Evolutionary conservation across 2,113 vertebrate species (phyloP), one percentile per base, ranked within the genome.

Genomic region (Rhinoptilus africanus): DNA sequence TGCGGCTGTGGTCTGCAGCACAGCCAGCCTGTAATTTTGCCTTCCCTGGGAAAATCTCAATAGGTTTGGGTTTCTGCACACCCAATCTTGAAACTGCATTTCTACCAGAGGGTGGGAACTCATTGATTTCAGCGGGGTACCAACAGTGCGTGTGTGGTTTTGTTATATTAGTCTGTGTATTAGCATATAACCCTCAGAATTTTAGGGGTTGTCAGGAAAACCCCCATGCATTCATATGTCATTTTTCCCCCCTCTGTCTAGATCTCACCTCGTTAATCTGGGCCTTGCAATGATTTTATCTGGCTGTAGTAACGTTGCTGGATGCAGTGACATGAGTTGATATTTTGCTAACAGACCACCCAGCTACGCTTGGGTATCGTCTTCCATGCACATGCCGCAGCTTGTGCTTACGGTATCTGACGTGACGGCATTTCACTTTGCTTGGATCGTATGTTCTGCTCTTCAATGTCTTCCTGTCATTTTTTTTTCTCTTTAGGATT

Each of bases 181-280:
- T n/a, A 59, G 27, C 10, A 1, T 50, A n/a, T 9, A 28, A 41
- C 11, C 35, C 14, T 43, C 13, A 39, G 47, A 81, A 89, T 87
- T 68, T 76, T 4, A 71, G 23, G 18, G 59, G 17, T 89, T 92
- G 53, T 62, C 45, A 79, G 45, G 14, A 69, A 95, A 75, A n/a
- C 6, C 17, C 27, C 30, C 8, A 8, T 1, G 1, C 1, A 4
- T 32, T 41, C 1, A 0, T 35, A 14, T 2, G 7, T 30, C 5
- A 19, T 27, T 77, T 37, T 41, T 43, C 9, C 0, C 13, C 64
- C 21, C 30, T 54, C 59, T 56, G 8, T 59, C 59, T 54, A 39
- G 59, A 77, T 91, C 30, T 85, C 76, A 91, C 47, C 47, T 60
- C 28, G 5, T 92, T 95, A 89, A 74, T 91, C 76, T n/a, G 20